Percentiles rank a stretch among this genome's conserved stretches.
Conservation (phyloP, 2,797 vertebrate genomes). For the Galago senegalensis region DNA sequence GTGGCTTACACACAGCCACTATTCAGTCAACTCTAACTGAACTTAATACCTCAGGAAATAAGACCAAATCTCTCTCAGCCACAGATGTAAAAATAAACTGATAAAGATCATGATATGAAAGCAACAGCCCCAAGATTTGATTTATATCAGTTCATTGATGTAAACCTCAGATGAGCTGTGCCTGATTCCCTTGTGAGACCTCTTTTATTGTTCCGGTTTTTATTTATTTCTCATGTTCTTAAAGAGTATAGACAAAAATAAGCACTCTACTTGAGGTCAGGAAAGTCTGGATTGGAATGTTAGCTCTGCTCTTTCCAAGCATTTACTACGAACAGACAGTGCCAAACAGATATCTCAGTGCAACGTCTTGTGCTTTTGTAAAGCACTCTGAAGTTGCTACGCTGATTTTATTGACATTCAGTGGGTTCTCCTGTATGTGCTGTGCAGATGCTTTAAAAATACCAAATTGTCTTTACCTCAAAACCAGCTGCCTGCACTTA, state of each 20-base stretch:
- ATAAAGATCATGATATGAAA: background rate
- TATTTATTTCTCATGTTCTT: background rate
- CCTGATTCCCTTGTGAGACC: background rate
- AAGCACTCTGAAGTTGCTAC: background rate
- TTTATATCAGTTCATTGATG: background rate
- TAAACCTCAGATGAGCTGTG: background rate
- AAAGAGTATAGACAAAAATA: background rate
- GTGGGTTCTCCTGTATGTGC: background rate
- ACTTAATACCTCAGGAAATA: constrained; percentile 4
- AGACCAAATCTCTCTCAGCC: background rate
- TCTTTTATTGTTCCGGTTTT: background rate
- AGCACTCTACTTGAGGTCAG: background rate
- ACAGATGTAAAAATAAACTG: background rate
- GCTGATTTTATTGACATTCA: background rate
- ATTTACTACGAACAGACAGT: background rate
- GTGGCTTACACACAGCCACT: background rate
- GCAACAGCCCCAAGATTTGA: background rate
- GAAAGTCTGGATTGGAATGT: background rate
- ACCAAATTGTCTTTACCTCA: constrained; percentile 42
- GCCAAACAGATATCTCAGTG: background rate
- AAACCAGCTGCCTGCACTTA: constrained; percentile 33
- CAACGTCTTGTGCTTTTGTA: background rate
- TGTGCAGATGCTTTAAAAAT: constrained; percentile 35
- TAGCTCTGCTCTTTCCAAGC: background rate
- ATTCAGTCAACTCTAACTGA: background rate